phyloP scores from a whole-genome alignment of 1,140 invertebrate species.

The Bicyclus anynana region DNA sequence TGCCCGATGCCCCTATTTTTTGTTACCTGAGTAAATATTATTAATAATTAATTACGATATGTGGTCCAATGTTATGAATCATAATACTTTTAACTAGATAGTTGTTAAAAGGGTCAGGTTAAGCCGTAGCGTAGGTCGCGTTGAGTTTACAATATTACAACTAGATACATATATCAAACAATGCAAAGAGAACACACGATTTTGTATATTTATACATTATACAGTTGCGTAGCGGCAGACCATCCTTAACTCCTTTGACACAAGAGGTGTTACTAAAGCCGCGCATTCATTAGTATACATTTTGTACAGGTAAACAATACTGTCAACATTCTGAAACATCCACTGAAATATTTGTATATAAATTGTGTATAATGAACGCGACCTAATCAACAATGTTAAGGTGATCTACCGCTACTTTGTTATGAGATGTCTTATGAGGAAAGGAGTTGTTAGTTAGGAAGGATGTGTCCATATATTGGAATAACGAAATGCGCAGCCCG shows the following conservation, averaged over 20 bases:
- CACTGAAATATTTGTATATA: too few relatives aligned
- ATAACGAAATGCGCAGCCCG: conserved; percentile 22
- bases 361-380: too few relatives aligned
- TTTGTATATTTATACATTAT: conserved; percentile 4
- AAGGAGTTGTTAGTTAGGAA: conserved; percentile 26
- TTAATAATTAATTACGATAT: conserved; percentile 74
- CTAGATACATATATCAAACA: conserved; percentile 14
- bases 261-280: too few relatives aligned
- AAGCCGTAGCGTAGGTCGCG: conserved; percentile 53
- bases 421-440: conserved; percentile 1
- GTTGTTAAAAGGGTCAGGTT: conserved; percentile 51
- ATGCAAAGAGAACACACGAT: conserved; percentile 35
- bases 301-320: too few relatives aligned
- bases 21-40: conserved; percentile 76
- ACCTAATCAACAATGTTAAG: too few relatives aligned
- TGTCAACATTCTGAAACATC: too few relatives aligned
- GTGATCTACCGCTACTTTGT: conserved; percentile 23
- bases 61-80: conserved; percentile 76
- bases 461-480: conserved; percentile 24
- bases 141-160: conserved; percentile 26
- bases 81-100: conserved; percentile 74
- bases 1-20: conserved; percentile 62
- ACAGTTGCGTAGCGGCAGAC: not conserved
- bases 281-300: too few relatives aligned
- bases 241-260: not conserved